These are phyloP conservation scores for Spisula subtruncata DNA, from an alignment of 2,888 invertebrate genomes.

Conservation along the genomic window DNA sequence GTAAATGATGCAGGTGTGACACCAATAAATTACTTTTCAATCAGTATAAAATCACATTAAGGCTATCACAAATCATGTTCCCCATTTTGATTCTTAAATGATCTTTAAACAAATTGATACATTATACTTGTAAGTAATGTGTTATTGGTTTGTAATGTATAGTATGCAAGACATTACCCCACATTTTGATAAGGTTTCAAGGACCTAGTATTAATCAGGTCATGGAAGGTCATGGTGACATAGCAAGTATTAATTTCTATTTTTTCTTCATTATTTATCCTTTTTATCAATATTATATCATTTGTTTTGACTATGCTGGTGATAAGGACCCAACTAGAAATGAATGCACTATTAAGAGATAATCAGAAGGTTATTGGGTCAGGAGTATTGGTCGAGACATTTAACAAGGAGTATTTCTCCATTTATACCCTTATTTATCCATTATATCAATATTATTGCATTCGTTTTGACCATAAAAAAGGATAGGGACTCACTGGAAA, in stretches of 20 bases:
- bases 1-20: slow-evolving; percentile 5
- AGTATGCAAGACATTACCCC: neutral
- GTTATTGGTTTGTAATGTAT: neutral
- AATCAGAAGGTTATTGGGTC: too few species aligned
- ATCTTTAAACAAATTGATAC: neutral
- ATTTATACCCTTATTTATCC: too few species aligned
- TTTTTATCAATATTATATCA: too few species aligned
- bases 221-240: neutral
- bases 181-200: neutral
- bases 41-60: neutral
- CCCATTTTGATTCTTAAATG: neutral
- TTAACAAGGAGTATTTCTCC: too few species aligned
- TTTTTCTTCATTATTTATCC: too few species aligned
- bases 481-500: too few species aligned
- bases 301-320: too few species aligned
- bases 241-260: neutral
- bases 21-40: neutral
- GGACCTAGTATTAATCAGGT: neutral
- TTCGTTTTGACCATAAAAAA: too few species aligned
- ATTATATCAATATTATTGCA: too few species aligned
- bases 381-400: too few species aligned
- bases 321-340: too few species aligned
- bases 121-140: neutral
- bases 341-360: too few species aligned
- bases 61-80: neutral